Percentiles rank a stretch among this genome's conserved stretches.
phyloP scores from a whole-genome alignment of 1,140 invertebrate genomes.

The Lucilia sericata region DNA sequence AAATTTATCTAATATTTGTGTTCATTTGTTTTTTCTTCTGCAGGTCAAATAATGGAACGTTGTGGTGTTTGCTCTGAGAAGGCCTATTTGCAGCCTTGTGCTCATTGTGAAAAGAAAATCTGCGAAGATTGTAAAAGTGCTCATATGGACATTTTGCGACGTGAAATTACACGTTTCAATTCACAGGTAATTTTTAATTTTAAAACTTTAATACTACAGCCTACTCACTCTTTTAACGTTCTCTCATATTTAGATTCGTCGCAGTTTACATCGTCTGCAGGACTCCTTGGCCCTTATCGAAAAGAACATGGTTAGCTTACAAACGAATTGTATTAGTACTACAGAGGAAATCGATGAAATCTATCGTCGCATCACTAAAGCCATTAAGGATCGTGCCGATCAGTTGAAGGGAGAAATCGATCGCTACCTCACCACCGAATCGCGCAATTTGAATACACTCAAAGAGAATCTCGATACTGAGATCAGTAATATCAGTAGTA shows the following conservation, averaged over 20 bases:
- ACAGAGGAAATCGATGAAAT: slow-evolving; percentile 94
- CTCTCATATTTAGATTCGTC: slow-evolving; percentile 72
- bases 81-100: slow-evolving; percentile 87
- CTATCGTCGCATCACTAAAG: slow-evolving; percentile 88
- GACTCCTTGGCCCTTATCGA: slow-evolving; percentile 86
- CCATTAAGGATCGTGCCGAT: slow-evolving; percentile 91
- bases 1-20: too few relatives aligned
- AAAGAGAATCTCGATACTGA: slow-evolving; percentile 94
- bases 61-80: slow-evolving; percentile 95
- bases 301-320: slow-evolving; percentile 85
- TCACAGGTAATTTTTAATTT: slow-evolving; percentile 78
- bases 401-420: slow-evolving; percentile 90
- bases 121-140: slow-evolving; percentile 91
- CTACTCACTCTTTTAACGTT: background rate
- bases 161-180: slow-evolving; percentile 94
- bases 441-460: slow-evolving; percentile 84
- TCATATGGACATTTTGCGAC: slow-evolving; percentile 94
- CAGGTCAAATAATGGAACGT: slow-evolving; percentile 83
- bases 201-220: background rate
- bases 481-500: slow-evolving; percentile 91
- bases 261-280: slow-evolving; percentile 87
- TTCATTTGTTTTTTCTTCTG: background rate
- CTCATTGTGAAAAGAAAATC: slow-evolving; percentile 95
- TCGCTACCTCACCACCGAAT: slow-evolving; percentile 85
- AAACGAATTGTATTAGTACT: slow-evolving; percentile 86